Evolutionary conservation across 2,888 invertebrate genomes (phyloP), one percentile per base, ranked within the genome.

Genomic region (Pantelozetes paolii): DNA sequence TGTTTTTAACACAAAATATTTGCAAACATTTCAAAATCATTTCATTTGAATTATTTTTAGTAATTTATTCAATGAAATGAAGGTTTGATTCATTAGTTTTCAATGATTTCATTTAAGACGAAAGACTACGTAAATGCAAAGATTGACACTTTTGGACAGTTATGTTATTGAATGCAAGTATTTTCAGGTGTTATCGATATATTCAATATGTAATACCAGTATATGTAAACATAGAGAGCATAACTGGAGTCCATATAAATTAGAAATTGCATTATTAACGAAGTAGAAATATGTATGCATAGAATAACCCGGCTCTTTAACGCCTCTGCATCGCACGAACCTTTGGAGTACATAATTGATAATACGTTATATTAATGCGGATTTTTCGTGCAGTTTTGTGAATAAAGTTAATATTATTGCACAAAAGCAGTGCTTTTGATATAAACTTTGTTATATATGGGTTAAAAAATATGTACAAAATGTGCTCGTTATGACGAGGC

Each of bases 221-320:
- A 2, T 18, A 45, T 42, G 69, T 42, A 42, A 45, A 69, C 45
- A 69, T 0, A 64, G 23, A 69, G 40, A 36, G 64, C 23, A 69
- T 45, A 69, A 42, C 28, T 69, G 15, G 8, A 42, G 42, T 45
- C 11, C 28, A 69, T 69, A 69, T 69, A 42, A 42, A 69, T 69
- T 40, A 69, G 69, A 69, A 69, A 69, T 69, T 69, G 69, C 69
- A 69, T 69, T 69, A 69, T 69, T 69, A 69, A 69, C 69, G 69
- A 69, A 42, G 69, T 45, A 45, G 69, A 40, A 40, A 69, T 69
- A 69, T 69, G 69, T 69, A 69, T 69, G 69, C 69, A 69, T 6
- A 69, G 69, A 42, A 69, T 69, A 45, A 69, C 69, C 26, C 18
- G 20, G 69, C 42, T 69, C 42, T 69, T 69, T 69, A 69, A 69